Base-by-base conservation (phyloP, 2,797 vertebrate species). In the Melanotaenia pygmaea region DNA sequence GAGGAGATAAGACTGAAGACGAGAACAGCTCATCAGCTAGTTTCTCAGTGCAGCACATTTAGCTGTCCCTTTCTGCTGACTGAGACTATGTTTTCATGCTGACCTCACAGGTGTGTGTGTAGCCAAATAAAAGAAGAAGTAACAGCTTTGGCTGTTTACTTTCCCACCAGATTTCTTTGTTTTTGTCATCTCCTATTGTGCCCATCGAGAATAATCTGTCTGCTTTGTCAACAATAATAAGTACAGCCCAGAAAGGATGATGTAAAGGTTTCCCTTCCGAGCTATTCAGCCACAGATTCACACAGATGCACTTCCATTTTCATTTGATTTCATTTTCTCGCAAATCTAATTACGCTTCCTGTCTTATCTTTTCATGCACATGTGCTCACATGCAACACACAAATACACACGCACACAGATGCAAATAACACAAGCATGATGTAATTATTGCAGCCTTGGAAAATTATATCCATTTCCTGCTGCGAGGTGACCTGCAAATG, bases 371-470 rank as follows among this genome's bases (percentile, higher is more conserved):
- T 45, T 64, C 54, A 35, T 45, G 13, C 61, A 34, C 37, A n/a
- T 5, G 2, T 8, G 1, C 38, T 60, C 43, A 30, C 22, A n/a
- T 11, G 51, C 67, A 34, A n/a, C 51, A 3, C 59, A 40, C 32
- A 30, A 10, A 5, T 11, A 1, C 30, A 40, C 22, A n/a, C 53
- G 28, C 64, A 64, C 73, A 70, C 74, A 56, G 67, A 88, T 84
- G 82, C 75, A 89, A 87, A 88, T 88, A 86, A 78, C 81, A 86
- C 60, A 70, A 70, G 77, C 81, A 81, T 91, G 91, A 92, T 91
- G 91, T 87, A 91, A 93, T 88, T 85, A 91, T 90, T 90, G 86
- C 86, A 85, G 79, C 65, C 59, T 74, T 76, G 81, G 78, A 86
- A 83, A 85, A 82, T 79, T 80, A 60, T 69, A 37, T 71, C 80